Conservation (phyloP, 2,797 vertebrate species). For the Labeo calbasu region DNA sequence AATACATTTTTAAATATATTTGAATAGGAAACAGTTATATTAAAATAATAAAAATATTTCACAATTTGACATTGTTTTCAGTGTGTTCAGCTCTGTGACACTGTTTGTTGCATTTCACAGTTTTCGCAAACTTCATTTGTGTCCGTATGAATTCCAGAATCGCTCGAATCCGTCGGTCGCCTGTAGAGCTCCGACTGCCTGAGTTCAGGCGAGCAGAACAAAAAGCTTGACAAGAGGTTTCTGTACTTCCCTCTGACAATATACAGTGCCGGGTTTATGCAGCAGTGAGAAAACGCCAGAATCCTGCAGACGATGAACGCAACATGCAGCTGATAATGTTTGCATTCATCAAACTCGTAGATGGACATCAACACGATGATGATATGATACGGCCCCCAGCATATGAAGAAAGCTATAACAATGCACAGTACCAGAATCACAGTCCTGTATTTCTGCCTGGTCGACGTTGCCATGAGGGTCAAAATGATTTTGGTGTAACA, state of each 20-base stretch:
- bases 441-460: slow-evolving; percentile 63
- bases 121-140: background rate
- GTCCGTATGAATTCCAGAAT: slow-evolving; percentile 28
- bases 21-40: too few relatives aligned
- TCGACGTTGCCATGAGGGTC: slow-evolving; percentile 60
- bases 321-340: rapidly evolving
- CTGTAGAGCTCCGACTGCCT: background rate
- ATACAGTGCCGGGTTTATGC: slow-evolving; percentile 76
- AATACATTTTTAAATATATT: too few relatives aligned
- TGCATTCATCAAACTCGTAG: background rate
- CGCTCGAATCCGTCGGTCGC: slow-evolving; percentile 13
- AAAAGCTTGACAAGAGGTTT: slow-evolving; percentile 58
- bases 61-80: background rate
- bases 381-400: slow-evolving; percentile 75
- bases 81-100: slow-evolving; percentile 15
- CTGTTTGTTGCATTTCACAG: background rate
- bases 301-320: slow-evolving; percentile 55
- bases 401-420: slow-evolving; percentile 72
- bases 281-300: slow-evolving; percentile 77
- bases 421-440: slow-evolving; percentile 69
- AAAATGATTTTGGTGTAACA: slow-evolving; percentile 73
- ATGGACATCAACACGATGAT: slow-evolving; percentile 55
- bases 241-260: slow-evolving; percentile 67
- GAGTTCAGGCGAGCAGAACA: slow-evolving; percentile 45
- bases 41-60: too few relatives aligned